Evolutionary conservation across 2,797 vertebrate genomes (phyloP).

Genomic region (Synanceia verrucosa): DNA sequence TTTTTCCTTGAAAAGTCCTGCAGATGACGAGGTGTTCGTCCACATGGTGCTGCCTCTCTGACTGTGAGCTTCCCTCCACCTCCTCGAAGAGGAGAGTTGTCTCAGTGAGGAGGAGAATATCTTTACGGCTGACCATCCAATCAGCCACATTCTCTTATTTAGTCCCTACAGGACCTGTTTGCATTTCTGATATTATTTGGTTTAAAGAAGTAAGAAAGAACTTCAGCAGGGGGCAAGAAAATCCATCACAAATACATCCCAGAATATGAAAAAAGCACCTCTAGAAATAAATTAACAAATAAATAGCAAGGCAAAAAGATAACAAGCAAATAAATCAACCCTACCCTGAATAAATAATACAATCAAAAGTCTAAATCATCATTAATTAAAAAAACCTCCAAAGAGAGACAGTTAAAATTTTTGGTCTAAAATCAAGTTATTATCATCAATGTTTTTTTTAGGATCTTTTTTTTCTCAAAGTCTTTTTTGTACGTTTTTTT

Average conservation of each 20-base stretch:
- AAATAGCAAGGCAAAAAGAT: slow-evolving; percentile 70
- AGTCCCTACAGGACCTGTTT: slow-evolving; percentile 56
- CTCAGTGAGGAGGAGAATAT: slow-evolving; percentile 50
- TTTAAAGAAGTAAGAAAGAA: slow-evolving; percentile 75
- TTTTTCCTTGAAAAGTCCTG: background rate
- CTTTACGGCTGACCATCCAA: slow-evolving; percentile 18
- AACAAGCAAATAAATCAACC: slow-evolving; percentile 59
- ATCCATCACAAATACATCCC: slow-evolving; percentile 66
- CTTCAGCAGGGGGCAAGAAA: slow-evolving; percentile 57
- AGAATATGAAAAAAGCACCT: slow-evolving; percentile 75
- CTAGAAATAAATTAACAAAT: slow-evolving; percentile 79
- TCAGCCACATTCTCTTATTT: slow-evolving; percentile 44
- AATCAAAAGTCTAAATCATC: slow-evolving; percentile 79
- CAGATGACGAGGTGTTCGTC: slow-evolving; percentile 31
- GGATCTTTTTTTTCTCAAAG: slow-evolving; percentile 80
- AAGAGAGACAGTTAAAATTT: slow-evolving; percentile 86
- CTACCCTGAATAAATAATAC: slow-evolving; percentile 82
- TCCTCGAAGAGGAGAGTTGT: slow-evolving; percentile 42
- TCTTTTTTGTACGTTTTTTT: slow-evolving; percentile 81
- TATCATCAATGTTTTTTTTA: slow-evolving; percentile 83
- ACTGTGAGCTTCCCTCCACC: slow-evolving; percentile 40
- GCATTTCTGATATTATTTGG: slow-evolving; percentile 81
- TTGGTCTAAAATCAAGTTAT: slow-evolving; percentile 93
- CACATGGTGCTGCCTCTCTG: slow-evolving; percentile 66
- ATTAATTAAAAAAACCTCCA: slow-evolving; percentile 58